Evolutionary conservation across 1,140 invertebrate genomes (phyloP).

Genomic region (Drosophila sp.): DNA sequence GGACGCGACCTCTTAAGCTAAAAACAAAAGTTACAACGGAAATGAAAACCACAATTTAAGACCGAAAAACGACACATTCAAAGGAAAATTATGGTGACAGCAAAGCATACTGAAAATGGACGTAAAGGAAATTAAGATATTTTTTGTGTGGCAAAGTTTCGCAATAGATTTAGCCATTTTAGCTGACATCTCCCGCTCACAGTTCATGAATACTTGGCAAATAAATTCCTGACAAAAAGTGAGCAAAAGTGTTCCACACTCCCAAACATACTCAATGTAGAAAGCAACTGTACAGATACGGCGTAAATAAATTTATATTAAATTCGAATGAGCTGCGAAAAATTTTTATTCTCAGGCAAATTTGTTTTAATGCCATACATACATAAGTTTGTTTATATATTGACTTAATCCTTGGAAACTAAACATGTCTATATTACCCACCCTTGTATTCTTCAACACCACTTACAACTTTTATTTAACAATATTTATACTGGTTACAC

Average conservation of each 20-base stretch:
- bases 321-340: conserved; percentile 69
- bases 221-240: conserved; percentile 74
- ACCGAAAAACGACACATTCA: conserved; percentile 41
- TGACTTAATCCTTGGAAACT: conserved; percentile 27
- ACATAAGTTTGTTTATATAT: conserved; percentile 36
- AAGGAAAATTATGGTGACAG: conserved; percentile 30
- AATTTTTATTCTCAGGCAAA: conserved; percentile 56
- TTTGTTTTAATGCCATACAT: conserved; percentile 53
- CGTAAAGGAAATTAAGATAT: conserved; percentile 60
- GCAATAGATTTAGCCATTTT: conserved; percentile 39
- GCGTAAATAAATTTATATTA: conserved; percentile 76
- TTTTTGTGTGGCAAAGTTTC: conserved; percentile 63
- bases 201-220: conserved; percentile 25
- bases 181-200: neutral
- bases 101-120: conserved; percentile 52
- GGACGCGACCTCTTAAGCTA: conserved; percentile 33
- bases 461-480: neutral
- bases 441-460: conserved; percentile 1
- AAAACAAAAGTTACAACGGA: conserved; percentile 41
- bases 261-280: conserved; percentile 4
- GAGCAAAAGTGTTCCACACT: conserved; percentile 65
- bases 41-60: conserved; percentile 68
- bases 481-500: no score
- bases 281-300: conserved; percentile 21
- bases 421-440: neutral